Evolutionary conservation across 92 coral and sea anemone species (phyloP), one percentile per base, ranked within the genome.

Genomic region (Actinostola sp.): DNA sequence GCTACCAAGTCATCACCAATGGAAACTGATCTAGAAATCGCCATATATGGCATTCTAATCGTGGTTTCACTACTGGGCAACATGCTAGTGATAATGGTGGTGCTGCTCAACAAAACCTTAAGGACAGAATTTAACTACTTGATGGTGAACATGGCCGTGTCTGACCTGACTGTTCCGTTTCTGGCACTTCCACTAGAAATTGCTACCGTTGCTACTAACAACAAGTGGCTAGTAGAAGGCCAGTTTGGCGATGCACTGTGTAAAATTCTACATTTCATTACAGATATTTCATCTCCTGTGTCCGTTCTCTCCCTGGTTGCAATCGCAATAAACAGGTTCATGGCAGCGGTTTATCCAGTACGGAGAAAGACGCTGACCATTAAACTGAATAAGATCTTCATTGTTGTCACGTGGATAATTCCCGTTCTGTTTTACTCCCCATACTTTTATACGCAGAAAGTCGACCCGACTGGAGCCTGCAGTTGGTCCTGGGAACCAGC

Each of bases 61-160:
- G n/a, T n/a, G n/a, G n/a, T n/a, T n/a, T n/a, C n/a, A n/a, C n/a
- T n/a, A n/a, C n/a, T n/a, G n/a, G 63, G 63, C 1, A 57, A 57
- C 36, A 30, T 57, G 3, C 39, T 57, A 5, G 20, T 57, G 0
- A 30, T 57, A 4, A 8, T 30, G 2, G 39, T 57, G 4, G 39
- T 57, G 1, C 13, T 57, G 38, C 28, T 4, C 35, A 57, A 57
- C 39, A 27, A 26, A 57, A 27, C 24, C 11, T 30, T 57, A 3
- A 3, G 39, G 28, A 57, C 63, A 4, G 39, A 30, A 3, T 57
- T 57, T 30, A 57, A 57, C 39, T 57, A 57, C 29, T 30, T 57
- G 36, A 30, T 57, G 9, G 19, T 57, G 4, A 57, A 57, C 19
- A 57, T 57, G 63, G 39, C 63, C 17, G 39, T 57, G 16, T 57